Percentiles rank a stretch among this genome's conserved stretches.
Conservation (phyloP, 2,113 vertebrate genomes). For the Gopherus evgoodei region DNA sequence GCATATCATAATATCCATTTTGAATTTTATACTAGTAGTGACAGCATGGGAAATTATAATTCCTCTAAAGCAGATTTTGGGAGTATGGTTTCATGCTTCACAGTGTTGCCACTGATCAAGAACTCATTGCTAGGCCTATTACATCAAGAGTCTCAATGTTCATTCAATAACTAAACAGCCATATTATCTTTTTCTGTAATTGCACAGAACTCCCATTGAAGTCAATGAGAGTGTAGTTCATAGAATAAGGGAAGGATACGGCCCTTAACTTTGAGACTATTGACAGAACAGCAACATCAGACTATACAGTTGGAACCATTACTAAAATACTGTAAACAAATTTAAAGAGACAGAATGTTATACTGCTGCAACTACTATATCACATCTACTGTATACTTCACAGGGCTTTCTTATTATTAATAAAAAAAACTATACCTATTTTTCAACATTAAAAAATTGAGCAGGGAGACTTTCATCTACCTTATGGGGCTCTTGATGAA, state of each 20-base stretch:
- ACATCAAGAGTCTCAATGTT: not conserved
- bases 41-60: not conserved
- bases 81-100: not conserved
- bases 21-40: not conserved
- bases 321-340: not conserved
- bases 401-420: not conserved
- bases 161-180: accelerated
- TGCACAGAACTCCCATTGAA: not conserved
- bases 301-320: not conserved
- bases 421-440: not conserved
- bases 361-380: not conserved
- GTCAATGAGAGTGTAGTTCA: not conserved
- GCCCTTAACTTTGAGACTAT: not conserved
- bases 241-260: not conserved
- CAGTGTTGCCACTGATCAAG: not conserved
- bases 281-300: not conserved
- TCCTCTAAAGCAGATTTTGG: not conserved
- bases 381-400: not conserved
- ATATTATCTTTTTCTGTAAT: not conserved
- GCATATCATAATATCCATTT: not conserved
- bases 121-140: not conserved
- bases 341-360: not conserved
- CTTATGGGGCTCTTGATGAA: not conserved
- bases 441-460: not conserved
- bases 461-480: not conserved